phyloP scores from a whole-genome alignment of 2,113 vertebrate species.

The Aphyosemion australe region DNA sequence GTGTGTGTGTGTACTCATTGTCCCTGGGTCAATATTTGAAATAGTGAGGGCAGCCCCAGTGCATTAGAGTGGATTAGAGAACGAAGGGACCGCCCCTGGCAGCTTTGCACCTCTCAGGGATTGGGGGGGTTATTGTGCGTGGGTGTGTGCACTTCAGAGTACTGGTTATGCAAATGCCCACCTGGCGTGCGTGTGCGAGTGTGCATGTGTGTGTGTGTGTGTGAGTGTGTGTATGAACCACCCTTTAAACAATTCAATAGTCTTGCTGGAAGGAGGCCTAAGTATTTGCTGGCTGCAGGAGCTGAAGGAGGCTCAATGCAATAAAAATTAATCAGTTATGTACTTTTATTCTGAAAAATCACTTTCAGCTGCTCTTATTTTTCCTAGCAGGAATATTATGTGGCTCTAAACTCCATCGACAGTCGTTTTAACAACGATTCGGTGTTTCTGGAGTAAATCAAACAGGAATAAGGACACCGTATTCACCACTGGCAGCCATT shows the following conservation, averaged over 20 bases:
- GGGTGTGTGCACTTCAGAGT: conserved; percentile 20
- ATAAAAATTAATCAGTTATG: conserved; percentile 18
- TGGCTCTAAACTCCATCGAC: conserved; percentile 9
- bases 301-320: conserved; percentile 1
- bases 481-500: no score
- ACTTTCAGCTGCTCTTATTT: conserved; percentile 31
- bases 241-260: conserved; percentile 64
- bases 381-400: neutral
- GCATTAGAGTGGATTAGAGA: conserved; percentile 78
- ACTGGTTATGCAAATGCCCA: conserved; percentile 54
- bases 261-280: conserved; percentile 57
- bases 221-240: conserved; percentile 13
- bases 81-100: conserved; percentile 57
- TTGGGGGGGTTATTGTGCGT: conserved; percentile 22
- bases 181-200: conserved; percentile 26
- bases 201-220: conserved; percentile 11
- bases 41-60: conserved; percentile 73
- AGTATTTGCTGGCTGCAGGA: conserved; percentile 57
- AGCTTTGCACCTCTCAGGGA: conserved; percentile 70
- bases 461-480: neutral
- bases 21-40: conserved; percentile 83
- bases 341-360: conserved; percentile 13
- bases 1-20: conserved; percentile 50
- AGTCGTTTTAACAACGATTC: neutral
- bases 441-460: neutral